Conservation (phyloP, 2,888 invertebrate species). For the Philereme transversata region DNA sequence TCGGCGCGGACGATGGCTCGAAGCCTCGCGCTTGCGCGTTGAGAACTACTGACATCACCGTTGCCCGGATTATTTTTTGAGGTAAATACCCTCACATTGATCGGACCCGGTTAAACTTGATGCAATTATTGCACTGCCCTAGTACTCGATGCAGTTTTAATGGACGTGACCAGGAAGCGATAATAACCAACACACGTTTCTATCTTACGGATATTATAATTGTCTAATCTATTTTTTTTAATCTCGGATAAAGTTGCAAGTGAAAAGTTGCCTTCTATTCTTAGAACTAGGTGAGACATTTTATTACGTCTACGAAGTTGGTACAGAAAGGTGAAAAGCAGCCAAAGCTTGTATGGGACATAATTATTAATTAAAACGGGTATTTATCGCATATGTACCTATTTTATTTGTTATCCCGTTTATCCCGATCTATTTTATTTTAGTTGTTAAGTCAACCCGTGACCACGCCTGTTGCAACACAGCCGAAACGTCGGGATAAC, state of each 20-base stretch:
- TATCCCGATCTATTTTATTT: too few species aligned
- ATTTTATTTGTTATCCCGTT: too few species aligned
- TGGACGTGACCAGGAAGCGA: slow-evolving; percentile 43
- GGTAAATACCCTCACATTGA: slow-evolving; percentile 84
- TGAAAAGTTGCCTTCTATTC: slow-evolving; percentile 10
- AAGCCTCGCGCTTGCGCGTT: slow-evolving; percentile 52
- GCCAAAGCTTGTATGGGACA: too few species aligned
- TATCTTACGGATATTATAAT: background rate
- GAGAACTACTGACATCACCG: slow-evolving; percentile 73
- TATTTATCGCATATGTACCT: too few species aligned
- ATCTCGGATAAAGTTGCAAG: slow-evolving; percentile 4
- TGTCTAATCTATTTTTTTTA: background rate
- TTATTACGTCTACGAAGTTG: slow-evolving; percentile 18
- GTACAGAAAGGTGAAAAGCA: background rate
- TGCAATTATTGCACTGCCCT: slow-evolving; percentile 83
- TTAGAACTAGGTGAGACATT: slow-evolving; percentile 14
- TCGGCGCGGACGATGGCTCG: slow-evolving; percentile 25
- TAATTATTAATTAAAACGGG: too few species aligned
- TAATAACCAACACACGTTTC: slow-evolving; percentile 5
- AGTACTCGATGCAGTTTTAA: slow-evolving; percentile 71
- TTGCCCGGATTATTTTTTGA: slow-evolving; percentile 83
- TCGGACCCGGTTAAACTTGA: slow-evolving; percentile 80
- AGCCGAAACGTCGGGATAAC: too few species aligned
- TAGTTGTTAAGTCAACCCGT: too few species aligned
- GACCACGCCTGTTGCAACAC: too few species aligned